Base-by-base conservation (phyloP, 2,113 vertebrate species). In the Bubo scandiacus region DNA sequence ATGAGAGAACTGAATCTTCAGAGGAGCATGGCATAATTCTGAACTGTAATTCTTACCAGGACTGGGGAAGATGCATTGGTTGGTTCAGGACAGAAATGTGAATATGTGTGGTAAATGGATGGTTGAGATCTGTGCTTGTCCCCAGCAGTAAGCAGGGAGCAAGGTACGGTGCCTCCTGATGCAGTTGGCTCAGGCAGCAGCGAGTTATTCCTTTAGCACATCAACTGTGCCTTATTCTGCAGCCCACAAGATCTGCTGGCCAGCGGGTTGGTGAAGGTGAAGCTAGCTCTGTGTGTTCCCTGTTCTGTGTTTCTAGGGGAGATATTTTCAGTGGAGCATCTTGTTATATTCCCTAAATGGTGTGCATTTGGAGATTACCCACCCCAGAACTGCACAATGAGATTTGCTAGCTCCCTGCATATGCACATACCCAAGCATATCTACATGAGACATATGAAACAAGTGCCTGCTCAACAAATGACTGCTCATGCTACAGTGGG, bases 1-100 rank as follows among this genome's bases (percentile, higher is more conserved):
- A 97, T 96, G 85, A 90, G 88, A 94, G 94, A 94, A 78, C 11
- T 11, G 38, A 30, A n/a, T 51, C 85, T 96, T 97, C 92, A 86
- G 29, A 89, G 71, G 85, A 71, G 81, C 45, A 62, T 49, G 52
- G 62, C 32, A 43, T 57, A 68, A 57, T 79, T 95, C 66, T 72
- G 59, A 65, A 93, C 73, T 47, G 15, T 27, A 63, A 55, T 94
- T 96, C 71, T 95, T 89, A 67, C 19, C 12, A n/a, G 57, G 9
- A 15, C 51, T 23, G n/a, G 68, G 30, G 88, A 67, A n/a, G 43
- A 34, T 34, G 29, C 59, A n/a, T 59, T 57, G 15, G 9, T 22
- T 77, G 3, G 18, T 78, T 71, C 20, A 23, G 34, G 54, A 51
- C 10, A 29, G 42, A 72, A 36, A 4, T 38, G 36, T 12, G 38